phyloP scores from a whole-genome alignment of 1,140 invertebrate species.

The Heliconius hermathena region DNA sequence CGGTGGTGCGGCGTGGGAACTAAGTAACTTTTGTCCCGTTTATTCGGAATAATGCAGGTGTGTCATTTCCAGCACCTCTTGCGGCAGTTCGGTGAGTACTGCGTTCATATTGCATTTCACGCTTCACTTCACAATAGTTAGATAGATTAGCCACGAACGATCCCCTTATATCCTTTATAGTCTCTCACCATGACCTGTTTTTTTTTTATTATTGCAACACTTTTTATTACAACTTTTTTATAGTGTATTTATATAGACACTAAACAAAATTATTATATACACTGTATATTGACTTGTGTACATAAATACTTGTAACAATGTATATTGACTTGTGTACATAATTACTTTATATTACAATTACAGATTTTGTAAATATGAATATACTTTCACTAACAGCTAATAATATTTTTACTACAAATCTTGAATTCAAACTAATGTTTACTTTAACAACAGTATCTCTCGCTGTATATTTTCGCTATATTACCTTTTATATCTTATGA shows the following conservation, averaged over 20 bases:
- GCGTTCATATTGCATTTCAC: slow-evolving; percentile 51
- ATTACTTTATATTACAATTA: neutral
- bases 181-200: slow-evolving; percentile 25
- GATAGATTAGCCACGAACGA: slow-evolving; percentile 25
- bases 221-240: neutral
- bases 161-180: slow-evolving; percentile 22
- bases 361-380: no score
- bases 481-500: neutral
- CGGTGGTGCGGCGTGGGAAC: slow-evolving; percentile 52
- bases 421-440: neutral
- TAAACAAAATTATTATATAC: no score
- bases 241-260: neutral
- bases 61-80: slow-evolving; percentile 82
- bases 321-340: neutral
- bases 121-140: slow-evolving; percentile 42
- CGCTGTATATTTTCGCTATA: neutral
- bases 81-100: slow-evolving; percentile 80
- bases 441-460: neutral
- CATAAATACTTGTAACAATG: neutral
- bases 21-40: slow-evolving; percentile 65
- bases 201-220: neutral
- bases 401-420: no score
- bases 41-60: slow-evolving; percentile 80
- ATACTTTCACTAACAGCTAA: no score
- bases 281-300: neutral